Percentiles rank a stretch among this genome's conserved stretches.
Evolutionary conservation across 2,113 vertebrate species (phyloP).

Genomic region (Donacobius atricapilla): DNA sequence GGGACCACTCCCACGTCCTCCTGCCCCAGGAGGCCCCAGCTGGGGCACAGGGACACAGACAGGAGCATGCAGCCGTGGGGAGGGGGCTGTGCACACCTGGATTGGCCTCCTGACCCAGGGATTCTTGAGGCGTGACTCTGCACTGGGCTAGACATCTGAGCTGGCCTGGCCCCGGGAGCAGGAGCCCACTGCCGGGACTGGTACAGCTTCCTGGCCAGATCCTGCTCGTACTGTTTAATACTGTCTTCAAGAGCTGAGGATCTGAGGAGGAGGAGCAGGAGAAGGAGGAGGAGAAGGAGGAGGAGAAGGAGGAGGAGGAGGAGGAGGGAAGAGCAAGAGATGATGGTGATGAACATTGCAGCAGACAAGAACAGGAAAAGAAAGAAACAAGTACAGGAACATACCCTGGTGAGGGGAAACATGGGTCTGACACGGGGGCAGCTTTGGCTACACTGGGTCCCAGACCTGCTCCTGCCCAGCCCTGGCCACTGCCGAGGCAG

Average conservation of each 20-base stretch:
- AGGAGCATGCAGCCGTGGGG: constrained; percentile 43
- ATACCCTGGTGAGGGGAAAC: constrained; percentile 1
- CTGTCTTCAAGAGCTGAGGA: constrained; percentile 88
- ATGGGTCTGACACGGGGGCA: not conserved
- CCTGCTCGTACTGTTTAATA: constrained; percentile 92
- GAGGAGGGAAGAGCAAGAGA: not conserved
- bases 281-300: not conserved
- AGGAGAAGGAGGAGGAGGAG: not conserved
- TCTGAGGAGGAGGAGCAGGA: constrained; percentile 66
- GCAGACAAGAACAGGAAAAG: constrained; percentile 16
- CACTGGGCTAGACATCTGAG: constrained; percentile 34
- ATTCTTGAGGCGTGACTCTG: constrained; percentile 22
- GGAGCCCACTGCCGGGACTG: constrained; percentile 85
- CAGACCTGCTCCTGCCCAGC: not conserved
- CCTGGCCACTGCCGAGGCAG: not conserved
- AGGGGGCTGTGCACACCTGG: constrained; percentile 60
- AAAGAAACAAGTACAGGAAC: constrained; percentile 48
- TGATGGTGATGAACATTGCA: constrained; percentile 53
- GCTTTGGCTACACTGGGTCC: not conserved
- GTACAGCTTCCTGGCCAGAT: constrained; percentile 90
- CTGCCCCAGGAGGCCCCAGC: not conserved
- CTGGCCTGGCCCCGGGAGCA: constrained; percentile 64
- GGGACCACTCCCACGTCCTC: not conserved
- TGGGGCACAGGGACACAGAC: not conserved
- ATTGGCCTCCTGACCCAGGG: constrained; percentile 41